Conservation (phyloP, 2,113 vertebrate species). For the Antechinus stuartii region DNA sequence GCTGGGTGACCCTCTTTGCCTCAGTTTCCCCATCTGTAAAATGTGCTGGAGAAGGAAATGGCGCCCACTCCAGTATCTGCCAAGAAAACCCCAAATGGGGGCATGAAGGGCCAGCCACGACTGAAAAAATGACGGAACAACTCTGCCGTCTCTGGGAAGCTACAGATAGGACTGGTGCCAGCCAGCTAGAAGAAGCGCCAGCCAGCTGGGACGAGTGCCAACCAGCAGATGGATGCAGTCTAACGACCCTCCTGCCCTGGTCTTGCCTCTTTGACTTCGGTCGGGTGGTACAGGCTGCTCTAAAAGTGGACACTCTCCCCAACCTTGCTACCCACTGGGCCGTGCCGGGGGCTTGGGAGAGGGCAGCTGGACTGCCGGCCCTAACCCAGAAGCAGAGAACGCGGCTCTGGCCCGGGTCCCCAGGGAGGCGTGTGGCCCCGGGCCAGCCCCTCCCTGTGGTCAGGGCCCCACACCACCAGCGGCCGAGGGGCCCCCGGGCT, state of each 20-base stretch:
- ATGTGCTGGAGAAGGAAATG: neutral
- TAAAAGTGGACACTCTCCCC: neutral
- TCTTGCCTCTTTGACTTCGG: neutral
- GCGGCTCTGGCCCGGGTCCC: neutral
- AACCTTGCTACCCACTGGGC: neutral
- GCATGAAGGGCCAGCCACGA: neutral
- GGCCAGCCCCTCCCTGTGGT: constrained; percentile 3
- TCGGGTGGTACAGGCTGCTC: neutral
- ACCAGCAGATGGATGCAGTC: neutral
- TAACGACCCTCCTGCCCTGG: neutral
- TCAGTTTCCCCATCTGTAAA: neutral
- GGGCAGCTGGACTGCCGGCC: neutral
- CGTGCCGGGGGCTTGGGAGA: neutral
- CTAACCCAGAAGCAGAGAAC: neutral
- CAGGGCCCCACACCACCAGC: neutral
- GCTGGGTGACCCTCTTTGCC: neutral
- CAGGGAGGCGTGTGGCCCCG: neutral
- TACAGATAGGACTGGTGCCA: neutral
- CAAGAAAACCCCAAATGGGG: neutral
- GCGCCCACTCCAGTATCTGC: neutral
- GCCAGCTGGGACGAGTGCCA: neutral
- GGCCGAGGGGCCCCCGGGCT: neutral
- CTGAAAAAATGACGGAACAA: too few relatives aligned
- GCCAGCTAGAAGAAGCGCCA: neutral
- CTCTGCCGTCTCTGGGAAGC: neutral